Evolutionary conservation across 2,113 vertebrate species (phyloP), one percentile per base, ranked within the genome.

Genomic region (Thunnus thynnus): DNA sequence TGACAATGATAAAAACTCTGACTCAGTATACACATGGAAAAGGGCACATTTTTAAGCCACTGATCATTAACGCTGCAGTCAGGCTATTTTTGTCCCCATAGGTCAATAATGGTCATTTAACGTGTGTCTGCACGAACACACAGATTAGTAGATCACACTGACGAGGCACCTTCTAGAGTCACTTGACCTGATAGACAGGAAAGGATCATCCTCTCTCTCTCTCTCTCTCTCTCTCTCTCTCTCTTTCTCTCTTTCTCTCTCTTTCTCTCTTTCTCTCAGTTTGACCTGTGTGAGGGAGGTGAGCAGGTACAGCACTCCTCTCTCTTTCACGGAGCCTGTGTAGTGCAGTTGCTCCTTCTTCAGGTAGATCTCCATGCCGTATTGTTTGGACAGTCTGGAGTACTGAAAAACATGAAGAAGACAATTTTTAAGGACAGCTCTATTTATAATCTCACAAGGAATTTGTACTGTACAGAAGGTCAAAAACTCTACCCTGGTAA

Each of bases 321-420:
- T 91, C 86, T 98, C 97, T 89, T 97, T 97, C 78, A 96, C 96
- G 17, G 96, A 96, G 74, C 97, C 96, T 0, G 97, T 98, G 90
- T 97, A 97, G 77, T 97, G 96, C 22, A 98, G 95, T 48, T 96
- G 96, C 77, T 98, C 97, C 89, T 97, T 97, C 92, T 98, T 98
- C 88, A 98, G 89, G 89, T 96, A 97, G 85, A 98, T 95, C 60
- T 98, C 97, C 93, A 96, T 94, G n/a, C 97, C 97, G 2, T 95
- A 97, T 79, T 96, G 96, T 87, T 98, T 98, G 69, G 97, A 98
- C 61, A 98, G 89, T 83, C 97, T 96, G 84, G 97, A 98, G 89
- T 96, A 97, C 97, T 98, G 91, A 54, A 55, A 22, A 79, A 90
- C 17, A 92, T 14, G 69, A 11, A 88, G 48, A 72, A 20, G 9